Evolutionary conservation across 2,797 vertebrate species (phyloP).

Genomic region (Leptodactylus fallax): DNA sequence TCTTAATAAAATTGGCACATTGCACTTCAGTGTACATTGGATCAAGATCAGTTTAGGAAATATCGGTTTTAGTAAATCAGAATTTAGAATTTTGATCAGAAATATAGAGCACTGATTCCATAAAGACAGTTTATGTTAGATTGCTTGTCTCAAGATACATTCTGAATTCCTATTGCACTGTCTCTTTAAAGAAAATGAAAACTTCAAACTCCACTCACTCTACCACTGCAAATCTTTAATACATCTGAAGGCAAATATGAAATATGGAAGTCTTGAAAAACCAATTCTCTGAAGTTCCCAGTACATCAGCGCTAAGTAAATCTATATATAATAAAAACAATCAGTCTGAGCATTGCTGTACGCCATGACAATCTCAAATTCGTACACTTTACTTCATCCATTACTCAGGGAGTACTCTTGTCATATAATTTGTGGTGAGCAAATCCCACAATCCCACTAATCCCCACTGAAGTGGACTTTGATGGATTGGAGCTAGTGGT

Average conservation of each 20-base stretch:
- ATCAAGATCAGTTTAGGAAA: too few relatives aligned
- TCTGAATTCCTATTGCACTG: neutral
- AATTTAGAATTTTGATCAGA: too few relatives aligned
- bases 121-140: neutral
- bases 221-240: neutral
- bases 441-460: constrained; percentile 43
- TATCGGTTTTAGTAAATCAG: too few relatives aligned
- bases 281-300: constrained; percentile 21
- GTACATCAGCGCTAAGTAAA: neutral
- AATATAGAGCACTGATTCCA: neutral
- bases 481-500: constrained; percentile 16
- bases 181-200: neutral
- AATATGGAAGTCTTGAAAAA: neutral
- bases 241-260: constrained; percentile 14
- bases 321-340: constrained; percentile 16
- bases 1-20: too few relatives aligned
- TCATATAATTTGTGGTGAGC: constrained; percentile 25
- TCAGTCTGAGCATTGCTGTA: neutral
- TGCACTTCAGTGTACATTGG: too few relatives aligned
- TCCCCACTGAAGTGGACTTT: constrained; percentile 13
- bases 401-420: constrained; percentile 28
- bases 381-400: constrained; percentile 29
- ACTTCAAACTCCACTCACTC: neutral
- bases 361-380: neutral
- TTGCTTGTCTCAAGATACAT: neutral